Conservation (phyloP, 2,888 invertebrate species). For the Temnothorax unifasciatus region DNA sequence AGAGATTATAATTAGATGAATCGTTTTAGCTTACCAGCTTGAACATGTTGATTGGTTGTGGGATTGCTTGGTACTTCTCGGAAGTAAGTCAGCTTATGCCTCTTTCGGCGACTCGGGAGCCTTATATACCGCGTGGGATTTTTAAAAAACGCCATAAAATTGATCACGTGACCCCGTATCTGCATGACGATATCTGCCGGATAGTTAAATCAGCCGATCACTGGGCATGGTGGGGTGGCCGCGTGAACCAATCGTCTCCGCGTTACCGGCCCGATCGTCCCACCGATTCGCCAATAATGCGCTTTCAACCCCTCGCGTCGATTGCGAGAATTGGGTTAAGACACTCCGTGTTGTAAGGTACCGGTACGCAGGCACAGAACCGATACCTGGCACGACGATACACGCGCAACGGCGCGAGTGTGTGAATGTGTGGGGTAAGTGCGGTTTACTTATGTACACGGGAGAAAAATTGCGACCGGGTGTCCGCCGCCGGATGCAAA, state of each 20-base stretch:
- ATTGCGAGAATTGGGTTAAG: constrained; percentile 74
- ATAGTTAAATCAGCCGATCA: constrained; percentile 82
- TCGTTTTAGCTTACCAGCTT: constrained; percentile 83
- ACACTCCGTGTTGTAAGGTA: constrained; percentile 63
- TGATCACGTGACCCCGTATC: constrained; percentile 78
- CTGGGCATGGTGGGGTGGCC: constrained; percentile 73
- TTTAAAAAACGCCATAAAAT: constrained; percentile 80
- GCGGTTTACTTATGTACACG: constrained; percentile 3
- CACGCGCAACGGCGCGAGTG: neutral
- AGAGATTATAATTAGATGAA: neutral
- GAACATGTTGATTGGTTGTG: constrained; percentile 84
- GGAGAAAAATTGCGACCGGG: constrained; percentile 33
- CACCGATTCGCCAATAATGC: constrained; percentile 66
- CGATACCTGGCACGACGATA: neutral
- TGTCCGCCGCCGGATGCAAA: constrained; percentile 55
- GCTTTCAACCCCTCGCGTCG: constrained; percentile 75
- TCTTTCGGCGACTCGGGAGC: constrained; percentile 68
- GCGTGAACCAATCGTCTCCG: constrained; percentile 73
- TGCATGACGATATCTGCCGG: constrained; percentile 79
- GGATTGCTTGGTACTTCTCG: constrained; percentile 81
- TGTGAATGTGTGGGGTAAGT: constrained; percentile 59
- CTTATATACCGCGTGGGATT: constrained; percentile 82
- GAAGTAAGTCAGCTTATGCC: constrained; percentile 82
- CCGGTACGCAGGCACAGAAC: constrained; percentile 11
- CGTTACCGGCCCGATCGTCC: constrained; percentile 63